Conservation (phyloP, 1,140 invertebrate genomes). For the Drosophila navojoa region DNA sequence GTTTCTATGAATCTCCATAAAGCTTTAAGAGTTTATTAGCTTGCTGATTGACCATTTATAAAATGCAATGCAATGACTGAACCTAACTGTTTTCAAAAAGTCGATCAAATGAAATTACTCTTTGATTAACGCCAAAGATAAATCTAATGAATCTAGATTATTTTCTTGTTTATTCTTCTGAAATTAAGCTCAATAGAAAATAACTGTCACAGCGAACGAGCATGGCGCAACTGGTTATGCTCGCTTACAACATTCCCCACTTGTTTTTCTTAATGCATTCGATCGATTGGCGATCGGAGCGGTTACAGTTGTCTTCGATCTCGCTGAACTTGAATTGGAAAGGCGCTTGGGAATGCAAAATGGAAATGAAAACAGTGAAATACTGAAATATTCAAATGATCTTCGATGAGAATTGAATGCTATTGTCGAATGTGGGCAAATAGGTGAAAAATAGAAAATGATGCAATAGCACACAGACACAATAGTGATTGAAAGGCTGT, state of each 20-base stretch:
- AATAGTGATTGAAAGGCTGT: slow-evolving; percentile 24
- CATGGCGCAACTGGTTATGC: not conserved
- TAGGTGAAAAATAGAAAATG: slow-evolving; percentile 48
- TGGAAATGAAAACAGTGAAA: slow-evolving; percentile 9
- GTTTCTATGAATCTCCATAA: slow-evolving; percentile 5
- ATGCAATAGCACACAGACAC: slow-evolving; percentile 3
- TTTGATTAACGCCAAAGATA: no score
- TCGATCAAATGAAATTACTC: no score
- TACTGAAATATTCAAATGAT: slow-evolving; percentile 3
- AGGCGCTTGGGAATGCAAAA: slow-evolving; percentile 15
- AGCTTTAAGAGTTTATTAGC: no score
- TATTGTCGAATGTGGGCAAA: slow-evolving; percentile 38
- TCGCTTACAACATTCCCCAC: not conserved
- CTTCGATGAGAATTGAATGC: slow-evolving; percentile 49
- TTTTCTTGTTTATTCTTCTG: no score
- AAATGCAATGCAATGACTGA: no score
- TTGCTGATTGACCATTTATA: no score
- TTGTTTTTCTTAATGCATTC: slow-evolving; percentile 53
- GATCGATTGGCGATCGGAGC: slow-evolving; percentile 35
- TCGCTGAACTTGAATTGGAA: slow-evolving; percentile 62
- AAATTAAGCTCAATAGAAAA: not conserved
- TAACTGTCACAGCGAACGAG: not conserved
- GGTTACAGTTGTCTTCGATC: slow-evolving; percentile 15
- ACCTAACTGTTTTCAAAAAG: no score
- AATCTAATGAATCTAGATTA: no score